A percentile compares a stretch with the other conserved stretches of the same genome.
phyloP scores from a whole-genome alignment of 1,140 invertebrate genomes.

The Macrocentrus cingulum region DNA sequence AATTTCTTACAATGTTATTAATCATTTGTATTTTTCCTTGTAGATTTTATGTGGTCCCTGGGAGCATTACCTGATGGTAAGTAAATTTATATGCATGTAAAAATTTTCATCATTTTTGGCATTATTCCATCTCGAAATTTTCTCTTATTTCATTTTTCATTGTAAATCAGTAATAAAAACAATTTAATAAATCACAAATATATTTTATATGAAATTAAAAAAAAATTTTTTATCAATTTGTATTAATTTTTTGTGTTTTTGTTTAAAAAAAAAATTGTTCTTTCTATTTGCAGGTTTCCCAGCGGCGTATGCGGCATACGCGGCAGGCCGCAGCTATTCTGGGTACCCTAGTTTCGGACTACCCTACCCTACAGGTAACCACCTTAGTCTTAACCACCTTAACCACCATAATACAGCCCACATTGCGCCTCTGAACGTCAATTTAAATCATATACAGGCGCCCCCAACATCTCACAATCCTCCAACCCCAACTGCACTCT shows the following conservation, averaged over 20 bases:
- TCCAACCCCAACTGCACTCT: slow-evolving; percentile 62
- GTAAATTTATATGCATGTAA: slow-evolving; percentile 52
- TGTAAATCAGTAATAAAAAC: no score
- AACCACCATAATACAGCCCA: slow-evolving; percentile 58
- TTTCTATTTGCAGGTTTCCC: slow-evolving; percentile 80
- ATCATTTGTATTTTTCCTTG: slow-evolving; percentile 72
- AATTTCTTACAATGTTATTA: slow-evolving; percentile 42
- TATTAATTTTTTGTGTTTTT: neutral
- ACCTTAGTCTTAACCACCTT: slow-evolving; percentile 64
- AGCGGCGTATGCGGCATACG: slow-evolving; percentile 89
- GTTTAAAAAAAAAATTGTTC: no score
- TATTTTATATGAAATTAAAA: no score
- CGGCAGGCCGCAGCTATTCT: slow-evolving; percentile 90
- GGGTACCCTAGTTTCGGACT: slow-evolving; percentile 96
- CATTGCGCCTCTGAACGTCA: slow-evolving; percentile 55
- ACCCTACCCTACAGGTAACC: slow-evolving; percentile 94
- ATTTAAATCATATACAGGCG: slow-evolving; percentile 57
- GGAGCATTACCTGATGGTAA: slow-evolving; percentile 95
- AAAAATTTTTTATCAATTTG: no score
- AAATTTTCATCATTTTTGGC: slow-evolving; percentile 17
- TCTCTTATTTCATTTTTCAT: no score
- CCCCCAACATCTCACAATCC: slow-evolving; percentile 54
- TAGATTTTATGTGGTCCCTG: slow-evolving; percentile 98
- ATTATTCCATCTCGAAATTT: neutral
- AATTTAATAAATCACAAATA: no score